Conservation (phyloP, 2,888 invertebrate genomes). For the Acronicta aceris region DNA sequence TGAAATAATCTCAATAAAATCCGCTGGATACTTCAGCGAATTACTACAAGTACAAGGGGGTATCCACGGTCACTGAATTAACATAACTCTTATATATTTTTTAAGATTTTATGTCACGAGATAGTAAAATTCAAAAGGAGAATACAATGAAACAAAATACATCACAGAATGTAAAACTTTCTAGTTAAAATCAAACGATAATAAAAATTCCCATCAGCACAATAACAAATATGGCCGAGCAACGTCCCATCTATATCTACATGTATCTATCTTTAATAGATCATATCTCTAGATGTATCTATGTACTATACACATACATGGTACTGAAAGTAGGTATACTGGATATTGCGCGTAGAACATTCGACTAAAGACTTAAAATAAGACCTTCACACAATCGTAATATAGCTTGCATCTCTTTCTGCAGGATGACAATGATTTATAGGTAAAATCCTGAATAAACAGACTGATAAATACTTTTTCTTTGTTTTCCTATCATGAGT, state of each 20-base stretch:
- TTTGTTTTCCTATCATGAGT: too few relatives aligned
- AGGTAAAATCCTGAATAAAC: too few relatives aligned
- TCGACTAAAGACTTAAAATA: too few relatives aligned
- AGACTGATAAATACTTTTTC: too few relatives aligned
- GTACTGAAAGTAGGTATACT: too few relatives aligned
- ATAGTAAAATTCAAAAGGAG: slow-evolving; percentile 67
- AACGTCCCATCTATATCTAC: slow-evolving; percentile 46
- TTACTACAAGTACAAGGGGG: slow-evolving; percentile 78
- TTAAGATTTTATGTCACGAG: slow-evolving; percentile 72
- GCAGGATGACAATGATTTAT: too few relatives aligned
- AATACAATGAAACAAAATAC: slow-evolving; percentile 77
- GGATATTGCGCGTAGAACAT: too few relatives aligned
- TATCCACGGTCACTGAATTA: slow-evolving; percentile 79
- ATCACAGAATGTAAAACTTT: slow-evolving; percentile 79
- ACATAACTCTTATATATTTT: slow-evolving; percentile 76
- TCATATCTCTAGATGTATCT: too few relatives aligned
- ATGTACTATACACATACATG: not conserved
- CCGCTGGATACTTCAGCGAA: slow-evolving; percentile 82
- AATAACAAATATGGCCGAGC: slow-evolving; percentile 94
- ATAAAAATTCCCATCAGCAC: slow-evolving; percentile 91
- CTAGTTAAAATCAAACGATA: slow-evolving; percentile 81
- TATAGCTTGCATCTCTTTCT: too few relatives aligned
- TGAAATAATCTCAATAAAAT: slow-evolving; percentile 74
- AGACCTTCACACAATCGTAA: too few relatives aligned
- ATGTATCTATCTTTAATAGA: slow-evolving; percentile 14